Evolutionary conservation across 1,140 invertebrate species (phyloP).

Genomic region (Bilobella aurantiaca): DNA sequence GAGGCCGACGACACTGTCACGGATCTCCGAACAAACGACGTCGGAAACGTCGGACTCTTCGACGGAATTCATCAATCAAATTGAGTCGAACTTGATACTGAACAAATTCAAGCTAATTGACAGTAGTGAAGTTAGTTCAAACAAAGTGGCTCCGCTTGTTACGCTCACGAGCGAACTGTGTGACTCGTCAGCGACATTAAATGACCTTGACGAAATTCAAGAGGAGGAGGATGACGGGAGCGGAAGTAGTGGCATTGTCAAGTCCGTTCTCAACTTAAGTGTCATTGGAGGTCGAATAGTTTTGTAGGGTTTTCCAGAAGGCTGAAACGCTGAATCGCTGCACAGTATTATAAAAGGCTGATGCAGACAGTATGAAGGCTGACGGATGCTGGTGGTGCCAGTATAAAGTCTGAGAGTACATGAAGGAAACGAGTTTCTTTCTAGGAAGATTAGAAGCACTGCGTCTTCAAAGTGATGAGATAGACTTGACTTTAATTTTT

Average conservation of each 20-base stretch:
- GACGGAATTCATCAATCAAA: slow-evolving; percentile 29
- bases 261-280: slow-evolving; percentile 15
- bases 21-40: slow-evolving; percentile 28
- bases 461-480: no score
- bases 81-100: slow-evolving; percentile 17
- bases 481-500: no score
- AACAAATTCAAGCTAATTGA: slow-evolving; percentile 4
- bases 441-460: neutral
- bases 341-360: no score
- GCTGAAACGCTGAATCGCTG: no score
- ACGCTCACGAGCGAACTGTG: slow-evolving; percentile 30
- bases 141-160: slow-evolving; percentile 24
- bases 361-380: no score
- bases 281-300: slow-evolving; percentile 23
- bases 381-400: no score
- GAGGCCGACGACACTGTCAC: slow-evolving; percentile 6
- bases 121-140: neutral
- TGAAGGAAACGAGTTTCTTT: no score
- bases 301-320: slow-evolving; percentile 16
- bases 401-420: no score
- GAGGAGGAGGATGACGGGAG: slow-evolving; percentile 23
- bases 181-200: slow-evolving; percentile 29
- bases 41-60: slow-evolving; percentile 19
- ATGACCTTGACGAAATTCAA: slow-evolving; percentile 32
- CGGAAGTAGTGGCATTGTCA: neutral